These are phyloP conservation scores for Villa cingulata DNA, from an alignment of 2,888 invertebrate species.

Conservation along the genomic window DNA sequence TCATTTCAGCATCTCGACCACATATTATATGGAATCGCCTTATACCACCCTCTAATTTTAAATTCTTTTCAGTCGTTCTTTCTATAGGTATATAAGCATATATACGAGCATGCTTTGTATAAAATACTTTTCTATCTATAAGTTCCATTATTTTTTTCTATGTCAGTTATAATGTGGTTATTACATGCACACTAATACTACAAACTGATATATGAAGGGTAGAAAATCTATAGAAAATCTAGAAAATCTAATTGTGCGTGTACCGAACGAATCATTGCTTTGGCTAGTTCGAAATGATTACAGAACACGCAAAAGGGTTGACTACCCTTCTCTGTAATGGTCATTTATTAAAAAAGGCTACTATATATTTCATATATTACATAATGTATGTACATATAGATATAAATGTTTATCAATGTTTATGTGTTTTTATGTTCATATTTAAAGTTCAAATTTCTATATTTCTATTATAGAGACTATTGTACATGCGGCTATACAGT, in stretches of 20 bases:
- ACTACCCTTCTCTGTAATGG: background rate
- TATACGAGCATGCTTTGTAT: no score
- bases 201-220: background rate
- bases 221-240: background rate
- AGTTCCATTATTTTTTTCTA: no score
- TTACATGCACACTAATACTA: background rate
- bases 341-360: no score
- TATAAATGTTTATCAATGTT: no score
- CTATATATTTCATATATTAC: no score
- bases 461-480: background rate
- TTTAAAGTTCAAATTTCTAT: background rate
- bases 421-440: no score
- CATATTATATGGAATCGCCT: background rate
- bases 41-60: background rate
- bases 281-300: slow-evolving; percentile 3
- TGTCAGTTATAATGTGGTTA: background rate
- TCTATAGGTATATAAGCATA: no score
- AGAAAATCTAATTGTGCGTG: slow-evolving; percentile 8
- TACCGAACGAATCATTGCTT: slow-evolving; percentile 6
- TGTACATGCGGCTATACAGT: no score
- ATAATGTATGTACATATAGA: no score
- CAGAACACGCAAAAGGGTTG: slow-evolving; percentile 6
- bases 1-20: background rate
- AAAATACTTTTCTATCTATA: no score
- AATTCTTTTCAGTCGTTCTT: background rate